Evolutionary conservation across 2,113 vertebrate genomes (phyloP), one percentile per base, ranked within the genome.

Genomic region (Stercorarius parasiticus): DNA sequence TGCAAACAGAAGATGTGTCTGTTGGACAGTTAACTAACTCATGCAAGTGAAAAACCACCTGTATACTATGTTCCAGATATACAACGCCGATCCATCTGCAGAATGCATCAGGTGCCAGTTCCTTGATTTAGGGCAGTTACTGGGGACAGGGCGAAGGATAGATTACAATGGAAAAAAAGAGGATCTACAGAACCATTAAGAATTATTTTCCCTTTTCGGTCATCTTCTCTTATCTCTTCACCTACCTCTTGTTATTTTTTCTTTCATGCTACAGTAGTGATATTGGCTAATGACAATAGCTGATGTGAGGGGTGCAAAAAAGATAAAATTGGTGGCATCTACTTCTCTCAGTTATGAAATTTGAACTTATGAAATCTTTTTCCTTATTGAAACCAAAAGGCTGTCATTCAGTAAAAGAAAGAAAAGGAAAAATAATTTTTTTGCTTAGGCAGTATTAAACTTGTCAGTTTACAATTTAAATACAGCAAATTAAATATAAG

Each of bases 31-130:
- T 95, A 95, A 56, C 66, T 77, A 77, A 74, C 55, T 64, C 5
- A 1, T 38, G 12, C 61, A 93, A 97, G 86, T 95, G 88, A 80
- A 97, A 97, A 97, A 94, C 34, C 96, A 94, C 88, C 88, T 96
- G 96, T 72, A 61, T n/a, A 9, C 56, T 38, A 2, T 65, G 77
- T 82, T 94, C 77, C 76, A 95, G 86, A 91, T 78, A 78, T 4
- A 80, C 80, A 84, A 80, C 74, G 77, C 47, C 0, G 49, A 76
- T 84, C 86, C 91, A 94, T 94, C 95, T 97, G 97, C 95, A 91
- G 83, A 95, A 97, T 73, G 52, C 96, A 97, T 97, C 94, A 95
- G 81, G 66, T 97, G 77, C 81, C 88, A 82, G 47, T 56, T 88
- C 49, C 43, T 91, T 96, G 93, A 93, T 97, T 97, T 95, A 95